phyloP scores from a whole-genome alignment of 2,113 vertebrate species.

The Hyperopisus bebe region DNA sequence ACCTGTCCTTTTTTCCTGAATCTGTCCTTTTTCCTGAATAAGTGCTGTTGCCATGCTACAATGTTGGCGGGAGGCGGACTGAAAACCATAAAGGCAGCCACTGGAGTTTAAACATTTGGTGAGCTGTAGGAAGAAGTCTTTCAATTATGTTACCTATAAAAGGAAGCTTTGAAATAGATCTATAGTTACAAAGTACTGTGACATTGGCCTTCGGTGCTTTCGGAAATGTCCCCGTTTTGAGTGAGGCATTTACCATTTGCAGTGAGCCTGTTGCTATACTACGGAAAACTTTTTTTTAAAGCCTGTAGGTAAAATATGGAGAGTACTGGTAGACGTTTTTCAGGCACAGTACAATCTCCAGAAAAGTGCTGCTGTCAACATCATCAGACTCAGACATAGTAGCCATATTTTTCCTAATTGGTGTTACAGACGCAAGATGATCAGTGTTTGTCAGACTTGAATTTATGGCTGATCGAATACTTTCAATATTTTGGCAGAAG shows the following conservation, averaged over 20 bases:
- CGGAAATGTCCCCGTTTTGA: no score
- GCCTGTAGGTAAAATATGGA: neutral
- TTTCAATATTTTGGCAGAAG: neutral
- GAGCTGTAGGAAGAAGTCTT: no score
- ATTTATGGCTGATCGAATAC: neutral
- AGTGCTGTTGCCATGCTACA: neutral
- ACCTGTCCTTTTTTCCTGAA: neutral
- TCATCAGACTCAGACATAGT: neutral
- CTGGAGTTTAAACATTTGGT: no score
- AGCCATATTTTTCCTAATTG: neutral
- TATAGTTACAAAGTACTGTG: no score
- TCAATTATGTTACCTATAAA: no score
- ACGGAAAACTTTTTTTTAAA: neutral
- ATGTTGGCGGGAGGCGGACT: neutral
- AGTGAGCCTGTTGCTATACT: neutral
- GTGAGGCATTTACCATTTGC: no score
- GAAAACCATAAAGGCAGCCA: no score
- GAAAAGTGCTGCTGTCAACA: neutral
- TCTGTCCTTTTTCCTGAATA: neutral
- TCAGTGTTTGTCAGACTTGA: neutral
- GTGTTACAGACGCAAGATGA: neutral
- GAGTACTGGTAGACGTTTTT: neutral
- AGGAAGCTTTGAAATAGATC: no score
- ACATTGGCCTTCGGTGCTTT: no score
- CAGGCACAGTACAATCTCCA: neutral